Conservation (phyloP, 30 jellyfish, hydroid and myxozoan species). For the Turritopsis dohrnii region DNA sequence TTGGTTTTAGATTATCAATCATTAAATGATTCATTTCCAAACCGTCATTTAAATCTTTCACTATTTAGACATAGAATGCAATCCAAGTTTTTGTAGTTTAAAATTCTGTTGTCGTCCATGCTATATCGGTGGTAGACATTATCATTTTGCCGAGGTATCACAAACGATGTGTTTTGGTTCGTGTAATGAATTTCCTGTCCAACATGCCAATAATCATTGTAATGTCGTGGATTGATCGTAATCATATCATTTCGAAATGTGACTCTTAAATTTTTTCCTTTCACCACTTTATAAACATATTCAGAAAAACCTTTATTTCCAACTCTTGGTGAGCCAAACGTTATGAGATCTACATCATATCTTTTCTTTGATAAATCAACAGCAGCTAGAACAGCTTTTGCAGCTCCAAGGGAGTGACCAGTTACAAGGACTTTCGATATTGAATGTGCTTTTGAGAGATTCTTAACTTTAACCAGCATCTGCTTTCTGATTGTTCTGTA, state of each 20-base stretch:
- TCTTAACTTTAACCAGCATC: not conserved
- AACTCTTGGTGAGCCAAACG: constrained; percentile 4
- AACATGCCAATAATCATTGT: not conserved
- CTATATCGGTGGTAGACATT: not conserved
- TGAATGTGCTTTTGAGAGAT: not conserved
- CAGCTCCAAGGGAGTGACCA: not conserved
- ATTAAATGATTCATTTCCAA: too few relatives aligned
- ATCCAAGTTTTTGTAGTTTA: not conserved
- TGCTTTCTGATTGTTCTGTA: not conserved
- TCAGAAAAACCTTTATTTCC: not conserved
- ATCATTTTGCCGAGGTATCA: not conserved
- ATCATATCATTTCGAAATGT: not conserved
- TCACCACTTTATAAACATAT: not conserved
- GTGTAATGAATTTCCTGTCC: not conserved
- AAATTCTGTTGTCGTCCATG: not conserved
- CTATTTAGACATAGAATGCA: too few relatives aligned
- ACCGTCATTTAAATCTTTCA: too few relatives aligned
- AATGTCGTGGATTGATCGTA: not conserved
- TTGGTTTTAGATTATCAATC: too few relatives aligned
- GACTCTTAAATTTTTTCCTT: not conserved
- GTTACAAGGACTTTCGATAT: not conserved
- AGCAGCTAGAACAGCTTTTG: not conserved
- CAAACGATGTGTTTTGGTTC: not conserved
- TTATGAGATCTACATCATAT: not conserved
- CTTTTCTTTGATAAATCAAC: not conserved